Base-by-base conservation (phyloP, 2,113 vertebrate genomes). In the Brachyistius frenatus region DNA sequence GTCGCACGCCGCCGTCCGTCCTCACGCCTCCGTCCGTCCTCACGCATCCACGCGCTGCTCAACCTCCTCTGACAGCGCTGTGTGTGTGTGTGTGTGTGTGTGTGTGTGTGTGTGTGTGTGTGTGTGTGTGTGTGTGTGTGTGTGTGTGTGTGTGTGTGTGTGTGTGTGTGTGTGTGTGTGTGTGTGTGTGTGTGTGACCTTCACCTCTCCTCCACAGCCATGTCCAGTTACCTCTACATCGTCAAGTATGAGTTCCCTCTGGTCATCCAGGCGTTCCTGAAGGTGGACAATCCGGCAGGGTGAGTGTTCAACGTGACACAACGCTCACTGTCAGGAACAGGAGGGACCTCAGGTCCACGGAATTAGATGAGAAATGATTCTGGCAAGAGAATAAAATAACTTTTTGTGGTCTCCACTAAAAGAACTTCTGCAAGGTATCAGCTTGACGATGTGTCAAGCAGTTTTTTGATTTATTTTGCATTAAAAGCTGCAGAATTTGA, bases 161-260 rank as follows among this genome's bases (percentile, higher is more conserved):
- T 23, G 23, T 23, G 23, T 23, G 23, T 32, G 33, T 37, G 32
- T 49, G 53, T 35, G 7, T 9, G 33, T 52, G 7, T 23, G 23
- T 23, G 23, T 23, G 23, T 52, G 7, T 32, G 33, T 37, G 32
- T 49, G 53, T 35, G 7, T 9, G 33, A 53, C 32, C 9, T 41
- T 5, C 23, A 33, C 60, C 52, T 74, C 44, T 50, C 23, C 61
- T 80, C 66, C 60, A 66, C 93, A 99, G 98, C 97, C 73, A 99
- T 99, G 95, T 94, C 98, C 93, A 98, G 96, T 91, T 99, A 99
- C 93, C 95, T 99, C 83, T 98, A 97, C 91, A 99, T 99, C 75
- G 97, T 99, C 33, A 99, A 98, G 94, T 97, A 96, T 80, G 97
- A 99, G 89, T 95, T 99, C 61, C 97, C 98, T 58, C 91, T 96